A percentile compares a stretch with the other conserved stretches of the same genome.
phyloP scores from a whole-genome alignment of 2,113 vertebrate genomes.

The Notothenia rossii region DNA sequence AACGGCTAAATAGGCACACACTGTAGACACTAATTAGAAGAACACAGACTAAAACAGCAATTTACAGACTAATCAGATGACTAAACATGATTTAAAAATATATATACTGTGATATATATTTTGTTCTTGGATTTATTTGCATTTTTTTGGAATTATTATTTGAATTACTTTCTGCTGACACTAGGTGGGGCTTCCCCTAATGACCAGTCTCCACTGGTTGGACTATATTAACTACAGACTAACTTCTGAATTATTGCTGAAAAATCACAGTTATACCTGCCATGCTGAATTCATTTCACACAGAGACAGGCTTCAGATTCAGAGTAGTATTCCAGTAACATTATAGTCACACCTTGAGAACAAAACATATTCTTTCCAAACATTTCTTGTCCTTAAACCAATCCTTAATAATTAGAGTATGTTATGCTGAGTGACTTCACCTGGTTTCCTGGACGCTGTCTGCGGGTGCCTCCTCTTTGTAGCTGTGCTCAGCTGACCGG shows the following conservation, averaged over 20 bases:
- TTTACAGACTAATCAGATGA: no score
- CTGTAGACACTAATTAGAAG: no score
- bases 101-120: no score
- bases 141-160: no score
- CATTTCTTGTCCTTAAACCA: neutral
- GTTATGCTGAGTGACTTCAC: slow-evolving; percentile 41
- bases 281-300: neutral
- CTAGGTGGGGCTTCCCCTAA: no score
- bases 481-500: slow-evolving; percentile 93
- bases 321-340: neutral
- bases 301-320: neutral
- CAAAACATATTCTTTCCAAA: neutral
- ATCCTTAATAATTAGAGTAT: neutral
- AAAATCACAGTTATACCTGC: neutral
- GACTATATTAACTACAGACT: no score
- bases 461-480: slow-evolving; percentile 80
- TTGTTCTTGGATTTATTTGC: no score
- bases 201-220: no score
- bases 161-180: no score
- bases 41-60: no score
- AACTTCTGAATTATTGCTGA: neutral
- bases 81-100: no score
- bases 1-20: no score
- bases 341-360: neutral
- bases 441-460: slow-evolving; percentile 58